These are phyloP conservation scores for Chaetops frenatus DNA, from an alignment of 2,113 vertebrate species.

Conservation along the genomic window DNA sequence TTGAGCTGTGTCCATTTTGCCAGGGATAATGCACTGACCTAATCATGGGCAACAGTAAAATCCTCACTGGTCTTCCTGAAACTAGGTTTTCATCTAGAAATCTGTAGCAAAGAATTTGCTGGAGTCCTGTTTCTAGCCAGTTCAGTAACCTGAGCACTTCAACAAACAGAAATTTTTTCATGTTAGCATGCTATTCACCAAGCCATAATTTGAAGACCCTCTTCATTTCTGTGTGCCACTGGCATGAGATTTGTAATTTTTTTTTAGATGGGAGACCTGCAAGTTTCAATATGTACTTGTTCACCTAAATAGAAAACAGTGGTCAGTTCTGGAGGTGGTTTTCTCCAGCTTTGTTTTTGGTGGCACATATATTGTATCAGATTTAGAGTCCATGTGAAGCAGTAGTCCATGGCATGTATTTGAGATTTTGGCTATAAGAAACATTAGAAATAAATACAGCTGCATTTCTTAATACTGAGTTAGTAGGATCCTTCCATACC, in stretches of 20 bases:
- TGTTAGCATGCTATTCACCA: background rate
- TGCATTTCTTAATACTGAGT: background rate
- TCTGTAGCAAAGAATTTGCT: background rate
- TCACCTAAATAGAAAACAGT: background rate
- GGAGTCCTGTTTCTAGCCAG: background rate
- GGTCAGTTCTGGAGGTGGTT: fast-evolving
- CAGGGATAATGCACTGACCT: background rate
- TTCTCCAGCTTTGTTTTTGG: background rate
- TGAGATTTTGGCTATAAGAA: background rate
- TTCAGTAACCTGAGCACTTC: background rate
- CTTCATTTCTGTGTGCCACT: background rate
- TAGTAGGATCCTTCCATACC: background rate
- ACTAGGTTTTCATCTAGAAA: background rate
- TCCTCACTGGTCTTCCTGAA: background rate
- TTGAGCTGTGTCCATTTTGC: background rate
- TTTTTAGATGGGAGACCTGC: background rate
- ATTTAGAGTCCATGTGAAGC: background rate
- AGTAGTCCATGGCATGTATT: background rate
- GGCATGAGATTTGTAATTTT: background rate
- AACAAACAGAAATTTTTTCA: background rate
- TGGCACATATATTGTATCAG: background rate
- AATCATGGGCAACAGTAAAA: background rate
- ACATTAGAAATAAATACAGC: background rate
- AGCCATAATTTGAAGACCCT: background rate
- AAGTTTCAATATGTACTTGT: background rate